Conservation (phyloP, 2,888 invertebrate species). For the Atherix ibis region DNA sequence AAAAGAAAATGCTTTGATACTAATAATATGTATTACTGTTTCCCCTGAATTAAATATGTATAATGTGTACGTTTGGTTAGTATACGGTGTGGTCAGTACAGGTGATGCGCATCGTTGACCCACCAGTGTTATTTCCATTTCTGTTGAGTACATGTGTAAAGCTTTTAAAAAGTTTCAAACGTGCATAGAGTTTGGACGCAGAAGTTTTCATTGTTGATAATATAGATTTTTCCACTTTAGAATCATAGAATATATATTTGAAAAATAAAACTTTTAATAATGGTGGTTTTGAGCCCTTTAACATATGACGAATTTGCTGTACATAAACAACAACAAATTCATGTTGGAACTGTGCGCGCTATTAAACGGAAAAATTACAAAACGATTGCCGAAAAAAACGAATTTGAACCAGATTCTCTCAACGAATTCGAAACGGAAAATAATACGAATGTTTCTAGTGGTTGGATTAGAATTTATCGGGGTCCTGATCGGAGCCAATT, state of each 20-base stretch:
- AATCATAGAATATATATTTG: too few species aligned
- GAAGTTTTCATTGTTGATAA: too few species aligned
- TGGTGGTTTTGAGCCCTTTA: too few species aligned
- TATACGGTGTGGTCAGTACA: constrained; percentile 7
- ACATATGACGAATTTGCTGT: too few species aligned
- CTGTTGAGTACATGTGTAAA: background rate
- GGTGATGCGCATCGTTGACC: constrained; percentile 10
- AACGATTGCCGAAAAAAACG: constrained; percentile 5
- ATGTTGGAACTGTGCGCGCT: constrained; percentile 9
- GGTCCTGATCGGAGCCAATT: constrained; percentile 14
- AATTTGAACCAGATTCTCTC: constrained; percentile 1
- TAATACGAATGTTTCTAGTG: constrained; percentile 7
- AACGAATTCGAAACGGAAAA: background rate
- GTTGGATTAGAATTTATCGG: constrained; percentile 15
- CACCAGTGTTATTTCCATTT: constrained; percentile 7
- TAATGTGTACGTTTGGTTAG: too few species aligned
- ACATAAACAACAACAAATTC: constrained; percentile 2
- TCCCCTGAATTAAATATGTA: too few species aligned
- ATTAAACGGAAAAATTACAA: constrained; percentile 9
- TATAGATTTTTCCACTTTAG: too few species aligned
- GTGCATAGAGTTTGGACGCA: too few species aligned
- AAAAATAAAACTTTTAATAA: too few species aligned
- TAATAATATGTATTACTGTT: too few species aligned
- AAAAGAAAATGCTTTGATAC: too few species aligned
- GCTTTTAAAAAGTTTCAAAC: background rate